These are phyloP conservation scores for Xiphorhynchus erythropygius DNA, from an alignment of 2,797 vertebrate genomes.

Conservation along the genomic window DNA sequence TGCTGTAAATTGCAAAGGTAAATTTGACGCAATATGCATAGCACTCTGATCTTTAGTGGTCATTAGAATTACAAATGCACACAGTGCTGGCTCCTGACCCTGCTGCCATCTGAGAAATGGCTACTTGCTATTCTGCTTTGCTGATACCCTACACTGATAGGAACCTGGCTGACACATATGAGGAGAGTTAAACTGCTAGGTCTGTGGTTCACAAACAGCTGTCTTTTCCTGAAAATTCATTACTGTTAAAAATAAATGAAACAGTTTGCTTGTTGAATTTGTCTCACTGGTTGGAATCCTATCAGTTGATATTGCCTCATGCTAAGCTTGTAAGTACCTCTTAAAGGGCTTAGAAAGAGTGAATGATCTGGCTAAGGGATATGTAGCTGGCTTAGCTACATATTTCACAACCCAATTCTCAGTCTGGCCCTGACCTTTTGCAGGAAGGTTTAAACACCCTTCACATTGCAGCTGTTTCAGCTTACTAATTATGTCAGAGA, in stretches of 20 bases:
- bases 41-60: background rate
- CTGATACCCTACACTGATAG: background rate
- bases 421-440: background rate
- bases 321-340: background rate
- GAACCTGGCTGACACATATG: background rate
- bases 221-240: background rate
- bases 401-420: background rate
- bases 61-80: background rate
- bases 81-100: background rate
- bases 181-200: background rate
- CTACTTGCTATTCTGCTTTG: background rate
- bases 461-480: background rate
- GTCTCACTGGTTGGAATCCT: background rate
- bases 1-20: constrained; percentile 20
- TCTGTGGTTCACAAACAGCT: background rate
- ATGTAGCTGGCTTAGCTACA: background rate
- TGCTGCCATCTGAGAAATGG: background rate
- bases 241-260: background rate
- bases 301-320: background rate
- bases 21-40: background rate
- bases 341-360: background rate
- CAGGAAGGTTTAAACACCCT: background rate
- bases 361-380: background rate
- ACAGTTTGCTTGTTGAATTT: background rate
- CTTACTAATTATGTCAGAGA: background rate